Percentiles rank a stretch among this genome's conserved stretches.
Evolutionary conservation across 2,113 vertebrate genomes (phyloP).

Genomic region (Eublepharis macularius): DNA sequence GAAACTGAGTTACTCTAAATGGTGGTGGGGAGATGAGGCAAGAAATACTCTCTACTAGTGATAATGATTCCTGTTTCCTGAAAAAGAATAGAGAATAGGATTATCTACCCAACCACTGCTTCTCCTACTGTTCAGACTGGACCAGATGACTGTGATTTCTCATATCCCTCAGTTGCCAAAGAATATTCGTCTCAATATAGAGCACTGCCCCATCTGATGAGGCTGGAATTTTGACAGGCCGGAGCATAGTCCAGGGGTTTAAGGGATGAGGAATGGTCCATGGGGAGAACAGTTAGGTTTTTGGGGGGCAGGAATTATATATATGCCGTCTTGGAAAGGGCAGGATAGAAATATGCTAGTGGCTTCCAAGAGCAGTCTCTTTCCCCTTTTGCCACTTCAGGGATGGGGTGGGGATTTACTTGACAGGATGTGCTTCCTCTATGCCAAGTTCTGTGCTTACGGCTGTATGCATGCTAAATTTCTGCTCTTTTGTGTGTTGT

Average conservation of each 20-base stretch:
- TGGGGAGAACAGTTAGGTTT: too few relatives aligned
- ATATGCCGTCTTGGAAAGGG: too few relatives aligned
- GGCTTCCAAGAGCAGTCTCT: too few relatives aligned
- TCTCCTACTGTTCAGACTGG: neutral
- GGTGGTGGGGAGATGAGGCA: neutral
- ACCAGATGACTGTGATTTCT: neutral
- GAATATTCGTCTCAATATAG: neutral
- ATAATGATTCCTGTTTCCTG: neutral
- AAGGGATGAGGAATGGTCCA: too few relatives aligned
- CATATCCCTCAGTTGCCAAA: neutral
- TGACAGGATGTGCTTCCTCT: too few relatives aligned
- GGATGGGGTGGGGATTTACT: too few relatives aligned
- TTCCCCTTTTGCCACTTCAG: too few relatives aligned
- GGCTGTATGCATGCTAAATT: too few relatives aligned
- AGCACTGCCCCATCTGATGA: neutral
- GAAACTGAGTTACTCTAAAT: neutral
- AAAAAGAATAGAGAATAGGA: neutral
- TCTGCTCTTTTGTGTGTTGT: too few relatives aligned
- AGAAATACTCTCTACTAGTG: neutral
- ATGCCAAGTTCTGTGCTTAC: too few relatives aligned
- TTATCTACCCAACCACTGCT: neutral
- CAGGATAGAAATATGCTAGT: too few relatives aligned
- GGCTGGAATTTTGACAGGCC: neutral
- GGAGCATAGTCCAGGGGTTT: neutral
- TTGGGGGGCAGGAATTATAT: too few relatives aligned